Percentiles rank a stretch among this genome's conserved stretches.
These are phyloP conservation scores for Pseudopipra pipra DNA, from an alignment of 2,113 vertebrate species.

Conservation along the genomic window DNA sequence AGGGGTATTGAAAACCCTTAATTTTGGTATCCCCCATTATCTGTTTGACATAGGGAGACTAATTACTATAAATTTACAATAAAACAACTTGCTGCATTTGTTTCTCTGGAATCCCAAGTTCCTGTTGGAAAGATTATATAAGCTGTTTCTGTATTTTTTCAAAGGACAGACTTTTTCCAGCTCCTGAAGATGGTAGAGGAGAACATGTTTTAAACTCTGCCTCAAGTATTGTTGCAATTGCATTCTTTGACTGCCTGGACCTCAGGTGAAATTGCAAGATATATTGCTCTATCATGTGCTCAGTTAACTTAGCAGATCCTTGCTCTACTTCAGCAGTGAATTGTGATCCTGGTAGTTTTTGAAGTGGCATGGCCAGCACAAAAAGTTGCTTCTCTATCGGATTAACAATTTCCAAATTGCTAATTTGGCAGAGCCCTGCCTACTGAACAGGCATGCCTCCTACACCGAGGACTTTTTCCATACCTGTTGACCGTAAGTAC, in stretches of 20 bases:
- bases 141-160: not conserved
- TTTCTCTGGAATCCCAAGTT: not conserved
- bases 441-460: not conserved
- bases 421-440: not conserved
- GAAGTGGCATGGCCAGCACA: not conserved
- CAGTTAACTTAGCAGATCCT: not conserved
- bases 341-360: not conserved
- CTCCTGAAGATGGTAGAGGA: not conserved
- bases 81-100: not conserved
- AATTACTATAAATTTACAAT: constrained; percentile 5
- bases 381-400: not conserved
- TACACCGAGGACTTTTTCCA: not conserved
- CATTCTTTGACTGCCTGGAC: not conserved
- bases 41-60: constrained; percentile 14
- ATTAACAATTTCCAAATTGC: not conserved
- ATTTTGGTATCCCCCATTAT: not conserved
- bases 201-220: not conserved
- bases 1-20: not conserved
- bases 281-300: not conserved
- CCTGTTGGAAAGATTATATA: not conserved
- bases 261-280: not conserved
- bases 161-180: not conserved
- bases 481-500: not conserved
- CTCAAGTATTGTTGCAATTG: not conserved
- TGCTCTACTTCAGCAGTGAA: not conserved